Percentiles rank a stretch among this genome's conserved stretches.
Evolutionary conservation across 1,140 invertebrate genomes (phyloP).

Genomic region (Telenomus remus): DNA sequence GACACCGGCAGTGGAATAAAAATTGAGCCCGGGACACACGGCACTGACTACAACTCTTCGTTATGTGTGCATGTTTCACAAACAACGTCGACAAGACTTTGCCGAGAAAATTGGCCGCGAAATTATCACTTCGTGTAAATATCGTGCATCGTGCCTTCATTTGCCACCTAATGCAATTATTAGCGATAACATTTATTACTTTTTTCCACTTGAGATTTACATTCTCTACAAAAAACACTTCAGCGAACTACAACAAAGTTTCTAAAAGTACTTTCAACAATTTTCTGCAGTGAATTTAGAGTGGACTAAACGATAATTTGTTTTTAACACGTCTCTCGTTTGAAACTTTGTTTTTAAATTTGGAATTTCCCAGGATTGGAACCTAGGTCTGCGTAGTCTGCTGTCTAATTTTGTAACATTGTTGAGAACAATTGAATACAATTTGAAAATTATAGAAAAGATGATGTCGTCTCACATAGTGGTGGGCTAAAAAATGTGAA

Average conservation of each 20-base stretch:
- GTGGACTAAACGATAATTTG: too few species aligned
- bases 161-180: constrained; percentile 37
- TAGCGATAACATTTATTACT: constrained; percentile 16
- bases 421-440: not conserved
- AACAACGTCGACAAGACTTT: constrained; percentile 39
- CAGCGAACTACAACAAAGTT: too few species aligned
- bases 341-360: too few species aligned
- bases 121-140: constrained; percentile 46
- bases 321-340: too few species aligned
- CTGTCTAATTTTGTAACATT: too few species aligned
- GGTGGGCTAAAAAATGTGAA: constrained; percentile 33
- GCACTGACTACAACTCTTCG: constrained; percentile 42
- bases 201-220: constrained; percentile 24
- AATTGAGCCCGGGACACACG: constrained; percentile 53
- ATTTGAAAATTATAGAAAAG: not conserved
- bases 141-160: constrained; percentile 14
- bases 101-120: constrained; percentile 42
- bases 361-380: too few species aligned
- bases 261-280: too few species aligned
- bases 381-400: too few species aligned
- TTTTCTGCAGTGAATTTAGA: too few species aligned
- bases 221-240: too few species aligned
- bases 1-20: constrained; percentile 61
- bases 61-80: constrained; percentile 42
- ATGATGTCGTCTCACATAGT: constrained; percentile 18